A percentile compares a stretch with the other conserved stretches of the same genome.
These are phyloP conservation scores for Hylaeus anthracinus DNA, from an alignment of 1,140 invertebrate genomes.

Conservation along the genomic window DNA sequence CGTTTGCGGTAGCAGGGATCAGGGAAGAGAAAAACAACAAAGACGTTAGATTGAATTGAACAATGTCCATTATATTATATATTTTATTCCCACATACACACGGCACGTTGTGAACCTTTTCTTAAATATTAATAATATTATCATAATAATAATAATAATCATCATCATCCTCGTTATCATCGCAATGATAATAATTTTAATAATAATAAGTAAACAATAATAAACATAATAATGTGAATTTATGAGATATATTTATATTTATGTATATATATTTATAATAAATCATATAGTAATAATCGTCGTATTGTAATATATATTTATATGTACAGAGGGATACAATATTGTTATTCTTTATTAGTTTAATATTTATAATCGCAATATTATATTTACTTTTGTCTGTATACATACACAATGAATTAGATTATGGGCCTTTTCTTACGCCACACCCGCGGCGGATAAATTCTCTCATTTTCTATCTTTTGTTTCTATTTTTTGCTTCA, in stretches of 20 bases:
- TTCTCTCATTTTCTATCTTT: conserved; percentile 65
- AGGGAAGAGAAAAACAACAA: conserved; percentile 53
- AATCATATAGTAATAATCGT: conserved; percentile 80
- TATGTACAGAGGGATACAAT: conserved; percentile 81
- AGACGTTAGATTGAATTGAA: conserved; percentile 83
- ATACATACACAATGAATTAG: conserved; percentile 80
- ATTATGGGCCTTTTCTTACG: conserved; percentile 72
- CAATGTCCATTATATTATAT: conserved; percentile 91
- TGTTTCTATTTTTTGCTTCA: conserved; percentile 59
- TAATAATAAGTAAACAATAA: conserved; percentile 75
- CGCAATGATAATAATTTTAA: conserved; percentile 70
- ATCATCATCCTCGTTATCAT: conserved; percentile 68
- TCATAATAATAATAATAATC: conserved; percentile 78
- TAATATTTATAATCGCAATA: conserved; percentile 80
- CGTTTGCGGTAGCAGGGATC: background rate
- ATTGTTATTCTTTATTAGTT: conserved; percentile 78
- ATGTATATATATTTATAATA: conserved; percentile 74
- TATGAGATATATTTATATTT: conserved; percentile 72
- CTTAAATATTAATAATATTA: conserved; percentile 85
- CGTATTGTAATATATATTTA: conserved; percentile 80
- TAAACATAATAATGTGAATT: conserved; percentile 75
- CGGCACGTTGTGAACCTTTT: conserved; percentile 92
- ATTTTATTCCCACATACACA: conserved; percentile 91
- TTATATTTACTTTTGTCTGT: conserved; percentile 79
- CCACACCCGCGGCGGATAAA: conserved; percentile 59